Percentiles rank a stretch among this genome's conserved stretches.
Conservation (phyloP, 2,113 vertebrate species). For the Beaufortia kweichowensis region DNA sequence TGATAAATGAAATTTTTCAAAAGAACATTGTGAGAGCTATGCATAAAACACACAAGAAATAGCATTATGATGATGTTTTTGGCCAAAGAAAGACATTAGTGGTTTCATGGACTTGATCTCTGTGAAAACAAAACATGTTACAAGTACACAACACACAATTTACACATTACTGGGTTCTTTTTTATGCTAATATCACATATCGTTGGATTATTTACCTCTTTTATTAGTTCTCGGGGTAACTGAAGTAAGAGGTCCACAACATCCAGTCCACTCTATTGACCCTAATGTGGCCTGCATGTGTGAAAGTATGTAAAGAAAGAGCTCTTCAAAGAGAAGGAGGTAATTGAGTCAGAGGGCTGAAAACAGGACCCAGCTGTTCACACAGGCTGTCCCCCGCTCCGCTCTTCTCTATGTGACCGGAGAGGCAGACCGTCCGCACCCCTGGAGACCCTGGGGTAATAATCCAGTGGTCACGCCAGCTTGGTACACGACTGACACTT, state of each 20-base stretch:
- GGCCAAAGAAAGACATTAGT: conserved; percentile 12
- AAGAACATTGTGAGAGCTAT: conserved; percentile 56
- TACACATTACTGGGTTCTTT: not conserved
- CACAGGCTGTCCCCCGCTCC: conserved; percentile 62
- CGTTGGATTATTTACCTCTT: not conserved
- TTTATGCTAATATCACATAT: not conserved
- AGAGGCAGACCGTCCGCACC: conserved; percentile 54
- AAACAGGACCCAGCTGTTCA: conserved; percentile 77
- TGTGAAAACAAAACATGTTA: conserved; percentile 21
- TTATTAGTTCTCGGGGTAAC: not conserved
- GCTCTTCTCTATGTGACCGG: conserved; percentile 60
- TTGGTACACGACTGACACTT: conserved; percentile 57
- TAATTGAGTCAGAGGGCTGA: conserved; percentile 71
- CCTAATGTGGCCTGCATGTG: conserved; percentile 68
- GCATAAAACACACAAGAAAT: conserved; percentile 19
- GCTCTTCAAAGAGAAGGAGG: conserved; percentile 70
- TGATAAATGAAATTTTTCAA: conserved; percentile 56
- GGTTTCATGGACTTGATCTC: not conserved
- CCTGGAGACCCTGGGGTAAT: conserved; percentile 68
- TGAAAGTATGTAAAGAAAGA: conserved; percentile 71
- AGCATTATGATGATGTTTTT: conserved; percentile 21
- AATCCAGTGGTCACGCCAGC: conserved; percentile 65
- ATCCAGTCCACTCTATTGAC: conserved; percentile 52
- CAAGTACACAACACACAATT: conserved; percentile 2
- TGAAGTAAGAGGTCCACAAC: not conserved